Evolutionary conservation across 2,113 vertebrate species (phyloP).

Genomic region (Periophthalmus modestus): DNA sequence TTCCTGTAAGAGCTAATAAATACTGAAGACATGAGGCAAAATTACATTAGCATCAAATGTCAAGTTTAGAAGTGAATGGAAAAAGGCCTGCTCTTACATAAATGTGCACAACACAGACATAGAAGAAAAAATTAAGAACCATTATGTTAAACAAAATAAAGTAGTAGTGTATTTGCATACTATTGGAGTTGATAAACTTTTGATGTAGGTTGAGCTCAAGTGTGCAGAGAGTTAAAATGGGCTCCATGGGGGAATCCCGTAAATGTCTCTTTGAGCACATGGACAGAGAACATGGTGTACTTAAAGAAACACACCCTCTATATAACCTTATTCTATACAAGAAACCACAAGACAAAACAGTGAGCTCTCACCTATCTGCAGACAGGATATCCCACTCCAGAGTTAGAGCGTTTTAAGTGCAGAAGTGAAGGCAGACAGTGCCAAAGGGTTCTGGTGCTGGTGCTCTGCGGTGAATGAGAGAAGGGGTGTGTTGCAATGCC

Average conservation of each 20-base stretch:
- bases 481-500: constrained; percentile 44
- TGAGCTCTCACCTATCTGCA: constrained; percentile 45
- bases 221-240: not conserved
- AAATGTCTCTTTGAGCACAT: not conserved
- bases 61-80: constrained; percentile 35
- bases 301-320: constrained; percentile 6
- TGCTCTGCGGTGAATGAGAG: constrained; percentile 12
- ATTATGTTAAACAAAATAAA: not conserved
- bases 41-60: constrained; percentile 73
- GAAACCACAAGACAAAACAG: not conserved
- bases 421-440: constrained; percentile 12
- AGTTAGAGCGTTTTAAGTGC: not conserved
- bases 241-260: not conserved
- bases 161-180: not conserved
- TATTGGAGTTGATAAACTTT: not conserved
- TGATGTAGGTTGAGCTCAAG: not conserved
- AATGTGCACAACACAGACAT: not conserved
- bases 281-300: constrained; percentile 51
- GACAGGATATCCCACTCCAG: constrained; percentile 43
- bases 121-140: not conserved
- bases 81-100: constrained; percentile 30
- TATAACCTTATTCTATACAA: not conserved
- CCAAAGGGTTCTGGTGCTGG: constrained; percentile 10
- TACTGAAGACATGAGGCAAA: constrained; percentile 38
- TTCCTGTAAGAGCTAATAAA: constrained; percentile 29